Evolutionary conservation across 2,113 vertebrate genomes (phyloP).

Genomic region (Ascaphus truei): DNA sequence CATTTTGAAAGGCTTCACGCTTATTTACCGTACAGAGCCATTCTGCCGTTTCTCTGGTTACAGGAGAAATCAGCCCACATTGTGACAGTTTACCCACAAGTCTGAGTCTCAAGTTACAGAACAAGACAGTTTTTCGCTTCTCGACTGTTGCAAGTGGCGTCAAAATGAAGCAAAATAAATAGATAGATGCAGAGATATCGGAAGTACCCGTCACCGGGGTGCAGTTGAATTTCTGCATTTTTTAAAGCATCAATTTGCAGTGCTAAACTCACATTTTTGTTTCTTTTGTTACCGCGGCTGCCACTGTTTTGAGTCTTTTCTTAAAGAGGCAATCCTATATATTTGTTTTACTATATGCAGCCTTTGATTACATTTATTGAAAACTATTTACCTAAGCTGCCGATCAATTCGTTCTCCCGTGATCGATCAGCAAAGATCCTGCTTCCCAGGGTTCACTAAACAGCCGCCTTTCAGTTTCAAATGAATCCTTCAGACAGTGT

Average conservation of each 20-base stretch:
- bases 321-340: too few species aligned
- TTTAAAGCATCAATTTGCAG: background rate
- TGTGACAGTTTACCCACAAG: background rate
- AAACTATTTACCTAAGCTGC: too few species aligned
- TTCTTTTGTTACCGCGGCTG: too few species aligned
- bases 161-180: background rate
- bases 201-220: background rate
- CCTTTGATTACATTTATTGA: too few species aligned
- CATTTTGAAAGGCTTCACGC: background rate
- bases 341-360: too few species aligned
- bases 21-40: background rate
- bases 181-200: background rate
- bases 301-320: too few species aligned
- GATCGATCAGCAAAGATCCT: too few species aligned
- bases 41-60: background rate
- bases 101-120: background rate
- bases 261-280: too few species aligned
- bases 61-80: background rate
- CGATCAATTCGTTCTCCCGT: too few species aligned
- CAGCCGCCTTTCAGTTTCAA: too few species aligned
- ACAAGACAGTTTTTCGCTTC: background rate
- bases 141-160: background rate
- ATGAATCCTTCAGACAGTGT: too few species aligned
- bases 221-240: conserved; percentile 11
- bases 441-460: too few species aligned